phyloP scores from a whole-genome alignment of 2,113 vertebrate species.

The Cavia porcellus region DNA sequence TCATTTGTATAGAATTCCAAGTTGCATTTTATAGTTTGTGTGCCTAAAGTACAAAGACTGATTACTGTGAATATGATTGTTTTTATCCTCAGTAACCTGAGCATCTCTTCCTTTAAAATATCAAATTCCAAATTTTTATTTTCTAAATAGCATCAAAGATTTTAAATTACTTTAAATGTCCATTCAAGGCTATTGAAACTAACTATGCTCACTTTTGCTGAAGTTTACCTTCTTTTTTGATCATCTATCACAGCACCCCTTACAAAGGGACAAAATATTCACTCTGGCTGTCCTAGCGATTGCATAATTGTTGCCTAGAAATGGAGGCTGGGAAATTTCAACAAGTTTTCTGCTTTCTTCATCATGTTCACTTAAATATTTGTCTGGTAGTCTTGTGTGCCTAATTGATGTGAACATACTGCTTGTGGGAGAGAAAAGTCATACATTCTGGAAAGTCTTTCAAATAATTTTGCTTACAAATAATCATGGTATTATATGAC shows the following conservation, averaged over 20 bases:
- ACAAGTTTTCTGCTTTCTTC: constrained; percentile 51
- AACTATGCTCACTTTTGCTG: neutral
- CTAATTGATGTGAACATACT: constrained; percentile 43
- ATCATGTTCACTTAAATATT: constrained; percentile 66
- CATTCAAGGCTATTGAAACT: neutral
- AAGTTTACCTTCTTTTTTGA: neutral
- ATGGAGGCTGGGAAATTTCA: constrained; percentile 55
- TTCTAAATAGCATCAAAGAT: constrained; percentile 23
- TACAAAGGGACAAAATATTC: constrained; percentile 16
- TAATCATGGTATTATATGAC: neutral
- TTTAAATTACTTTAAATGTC: constrained; percentile 17
- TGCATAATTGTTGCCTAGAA: constrained; percentile 34
- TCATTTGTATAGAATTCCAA: constrained; percentile 63
- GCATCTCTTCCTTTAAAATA: neutral
- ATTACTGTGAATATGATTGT: neutral
- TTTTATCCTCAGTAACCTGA: constrained; percentile 27
- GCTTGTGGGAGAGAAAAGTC: constrained; percentile 25
- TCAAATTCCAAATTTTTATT: constrained; percentile 49
- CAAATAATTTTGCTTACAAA: constrained; percentile 54
- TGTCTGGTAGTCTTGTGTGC: constrained; percentile 44
- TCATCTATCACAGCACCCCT: neutral
- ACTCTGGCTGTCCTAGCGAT: neutral
- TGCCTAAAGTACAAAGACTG: constrained; percentile 6
- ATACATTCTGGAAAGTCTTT: constrained; percentile 14
- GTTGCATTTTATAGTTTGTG: neutral